These are phyloP conservation scores for Fregata magnificens DNA, from an alignment of 2,113 vertebrate species.

Conservation along the genomic window DNA sequence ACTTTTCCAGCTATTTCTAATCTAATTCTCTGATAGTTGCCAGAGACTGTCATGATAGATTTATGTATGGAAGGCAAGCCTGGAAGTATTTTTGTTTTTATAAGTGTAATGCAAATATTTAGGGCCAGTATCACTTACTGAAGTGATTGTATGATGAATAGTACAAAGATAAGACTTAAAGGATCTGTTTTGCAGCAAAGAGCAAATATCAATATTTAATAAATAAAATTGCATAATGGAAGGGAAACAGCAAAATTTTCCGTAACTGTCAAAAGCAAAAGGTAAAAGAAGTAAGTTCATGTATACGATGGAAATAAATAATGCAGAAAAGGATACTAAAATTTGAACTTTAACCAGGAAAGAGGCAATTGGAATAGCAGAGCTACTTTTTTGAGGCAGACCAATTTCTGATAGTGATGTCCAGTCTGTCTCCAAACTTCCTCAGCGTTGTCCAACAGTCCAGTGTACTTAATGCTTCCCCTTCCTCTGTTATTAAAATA, in stretches of 20 bases:
- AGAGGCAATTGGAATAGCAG: neutral
- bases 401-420: neutral
- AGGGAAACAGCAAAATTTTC: neutral
- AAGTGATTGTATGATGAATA: neutral
- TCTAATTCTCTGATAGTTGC: neutral
- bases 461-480: neutral
- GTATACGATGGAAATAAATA: neutral
- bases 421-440: neutral
- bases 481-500: neutral
- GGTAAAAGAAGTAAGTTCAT: neutral
- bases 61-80: neutral
- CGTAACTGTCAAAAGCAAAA: neutral
- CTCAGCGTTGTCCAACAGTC: neutral
- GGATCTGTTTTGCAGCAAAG: neutral
- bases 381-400: neutral
- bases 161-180: neutral
- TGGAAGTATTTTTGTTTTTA: neutral
- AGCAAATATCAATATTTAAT: neutral
- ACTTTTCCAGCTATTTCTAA: neutral
- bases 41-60: neutral
- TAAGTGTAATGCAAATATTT: neutral
- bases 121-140: neutral
- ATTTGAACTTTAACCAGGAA: neutral
- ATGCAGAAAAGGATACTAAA: neutral
- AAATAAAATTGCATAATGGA: neutral